These are phyloP conservation scores for Puffinus mauretanicus DNA, from an alignment of 2,113 vertebrate species.

Conservation along the genomic window DNA sequence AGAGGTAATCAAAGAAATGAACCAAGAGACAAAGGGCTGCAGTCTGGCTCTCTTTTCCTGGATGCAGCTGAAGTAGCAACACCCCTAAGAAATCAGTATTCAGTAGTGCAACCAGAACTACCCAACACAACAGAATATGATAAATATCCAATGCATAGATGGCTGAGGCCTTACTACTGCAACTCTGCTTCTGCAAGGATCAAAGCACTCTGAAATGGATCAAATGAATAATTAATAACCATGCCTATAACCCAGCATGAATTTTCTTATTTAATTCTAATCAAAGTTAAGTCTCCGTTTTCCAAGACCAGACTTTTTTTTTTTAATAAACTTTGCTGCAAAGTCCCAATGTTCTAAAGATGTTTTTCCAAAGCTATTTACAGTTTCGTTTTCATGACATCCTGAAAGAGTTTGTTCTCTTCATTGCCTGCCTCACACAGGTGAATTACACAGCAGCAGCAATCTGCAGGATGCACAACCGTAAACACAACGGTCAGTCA, in stretches of 20 bases:
- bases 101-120: background rate
- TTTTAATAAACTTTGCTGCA: background rate
- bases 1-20: background rate
- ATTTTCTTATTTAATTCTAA: background rate
- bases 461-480: background rate
- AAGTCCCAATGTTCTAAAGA: background rate
- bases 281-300: background rate
- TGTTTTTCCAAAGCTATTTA: background rate
- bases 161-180: background rate
- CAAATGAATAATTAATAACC: constrained; percentile 17
- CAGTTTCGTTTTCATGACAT: background rate
- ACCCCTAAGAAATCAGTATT: background rate
- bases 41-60: background rate
- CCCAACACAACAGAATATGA: background rate
- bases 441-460: background rate
- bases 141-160: background rate
- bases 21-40: background rate
- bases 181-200: background rate
- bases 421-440: background rate
- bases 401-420: background rate
- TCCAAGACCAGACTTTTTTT: background rate
- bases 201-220: constrained; percentile 10
- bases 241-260: background rate
- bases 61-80: background rate
- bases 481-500: background rate